Conservation (phyloP, 2,113 vertebrate genomes). For the Platysternon megacephalum region DNA sequence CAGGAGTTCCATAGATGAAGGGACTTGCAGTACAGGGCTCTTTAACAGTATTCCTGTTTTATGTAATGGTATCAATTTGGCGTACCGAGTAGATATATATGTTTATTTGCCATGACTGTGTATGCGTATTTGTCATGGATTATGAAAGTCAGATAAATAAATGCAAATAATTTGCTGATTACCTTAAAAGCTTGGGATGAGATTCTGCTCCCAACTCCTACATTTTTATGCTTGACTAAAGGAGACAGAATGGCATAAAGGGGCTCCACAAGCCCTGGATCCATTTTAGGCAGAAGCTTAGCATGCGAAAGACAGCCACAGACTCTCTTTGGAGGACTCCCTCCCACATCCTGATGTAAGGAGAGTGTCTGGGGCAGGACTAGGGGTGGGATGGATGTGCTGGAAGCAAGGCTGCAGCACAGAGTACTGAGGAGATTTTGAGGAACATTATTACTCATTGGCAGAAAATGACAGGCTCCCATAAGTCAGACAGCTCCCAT, state of each 20-base stretch:
- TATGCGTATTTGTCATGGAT: too few relatives aligned
- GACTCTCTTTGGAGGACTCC: background rate
- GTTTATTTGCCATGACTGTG: background rate
- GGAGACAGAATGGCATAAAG: background rate
- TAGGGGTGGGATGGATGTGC: background rate
- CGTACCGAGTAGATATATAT: background rate
- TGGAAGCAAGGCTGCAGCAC: background rate
- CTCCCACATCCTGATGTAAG: background rate
- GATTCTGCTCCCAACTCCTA: background rate
- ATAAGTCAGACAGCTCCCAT: background rate
- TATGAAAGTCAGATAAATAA: constrained; percentile 14
- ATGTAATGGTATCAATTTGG: background rate
- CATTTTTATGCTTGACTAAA: too few relatives aligned
- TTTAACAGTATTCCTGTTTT: constrained; percentile 6
- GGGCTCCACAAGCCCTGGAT: background rate
- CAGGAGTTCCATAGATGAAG: background rate
- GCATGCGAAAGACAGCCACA: too few relatives aligned
- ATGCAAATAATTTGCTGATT: background rate
- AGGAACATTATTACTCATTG: background rate
- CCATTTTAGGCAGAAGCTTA: background rate
- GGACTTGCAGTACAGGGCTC: background rate
- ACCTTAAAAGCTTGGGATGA: background rate
- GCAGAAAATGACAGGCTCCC: background rate
- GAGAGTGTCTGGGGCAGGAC: background rate
- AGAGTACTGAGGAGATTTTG: background rate